Evolutionary conservation across 2,797 vertebrate species (phyloP), one percentile per base, ranked within the genome.

Genomic region (Tolypeutes matacus): DNA sequence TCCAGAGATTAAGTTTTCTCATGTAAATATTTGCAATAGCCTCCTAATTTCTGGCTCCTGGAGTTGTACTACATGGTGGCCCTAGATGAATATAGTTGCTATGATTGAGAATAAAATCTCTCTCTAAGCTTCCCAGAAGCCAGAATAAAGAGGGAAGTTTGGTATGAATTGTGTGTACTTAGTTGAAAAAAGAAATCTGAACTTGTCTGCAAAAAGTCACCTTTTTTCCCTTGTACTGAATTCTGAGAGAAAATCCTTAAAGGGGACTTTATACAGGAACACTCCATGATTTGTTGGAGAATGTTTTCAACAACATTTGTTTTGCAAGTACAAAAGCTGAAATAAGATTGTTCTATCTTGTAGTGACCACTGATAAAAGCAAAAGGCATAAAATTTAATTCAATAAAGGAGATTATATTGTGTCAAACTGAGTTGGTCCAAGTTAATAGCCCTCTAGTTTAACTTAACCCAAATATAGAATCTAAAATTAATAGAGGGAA

Each of bases 271-370:
- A 15, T 15, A 11, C 4, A 56, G 49, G 46, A 31, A 94, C 64
- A 78, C 18, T 5, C 3, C 82, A 34, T 62, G 84, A 62, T 92
- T 85, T 94, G 14, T 13, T 65, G 4, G 23, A 91, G 56, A 69
- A 91, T 25, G 34, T 70, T 91, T 95, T 80, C 73, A 85, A 65
- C 11, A 72, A n/a, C 13, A 67, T 29, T 27, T 95, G 36, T 83
- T 94, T 95, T n/a, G 5, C 42, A 70, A 86, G 76, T 80, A 7
- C 36, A 83, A 76, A 95, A 72, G 23, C 31, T 39, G 29, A 64
- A 89, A 82, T 73, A 64, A 73, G 86, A 91, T 51, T 73, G 25
- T 84, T 72, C 78, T 92, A 39, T 84, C 60, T 77, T 95, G n/a
- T 77, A 76, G 21, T 72, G 15, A 80, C n/a, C 64, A n/a, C 12